A percentile compares a stretch with the other conserved stretches of the same genome.
Evolutionary conservation across 2,113 vertebrate species (phyloP).

Genomic region (Etia nguti): DNA sequence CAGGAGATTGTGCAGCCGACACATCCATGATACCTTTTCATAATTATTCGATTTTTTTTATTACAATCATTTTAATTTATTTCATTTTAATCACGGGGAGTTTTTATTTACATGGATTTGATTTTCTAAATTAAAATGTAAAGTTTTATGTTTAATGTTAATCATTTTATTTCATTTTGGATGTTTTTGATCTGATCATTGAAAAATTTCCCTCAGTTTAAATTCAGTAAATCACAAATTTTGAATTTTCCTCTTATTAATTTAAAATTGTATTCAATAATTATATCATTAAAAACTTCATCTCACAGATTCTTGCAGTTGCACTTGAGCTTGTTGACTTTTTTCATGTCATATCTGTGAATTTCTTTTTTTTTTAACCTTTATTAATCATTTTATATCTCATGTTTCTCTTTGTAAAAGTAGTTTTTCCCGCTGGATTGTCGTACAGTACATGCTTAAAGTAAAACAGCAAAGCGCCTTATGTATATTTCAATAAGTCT

Average conservation of each 20-base stretch:
- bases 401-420: background rate
- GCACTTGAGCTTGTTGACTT: fast-evolving
- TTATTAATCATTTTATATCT: background rate
- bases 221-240: background rate
- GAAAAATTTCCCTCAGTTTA: background rate
- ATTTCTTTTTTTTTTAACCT: background rate
- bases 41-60: background rate
- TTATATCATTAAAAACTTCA: background rate
- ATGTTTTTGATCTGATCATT: background rate
- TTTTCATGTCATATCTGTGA: background rate
- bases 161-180: background rate
- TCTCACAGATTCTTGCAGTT: background rate
- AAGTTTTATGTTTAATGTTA: background rate
- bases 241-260: background rate
- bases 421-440: background rate
- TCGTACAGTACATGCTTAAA: background rate
- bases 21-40: background rate
- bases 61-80: background rate
- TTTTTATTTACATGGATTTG: background rate
- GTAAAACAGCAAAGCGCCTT: background rate
- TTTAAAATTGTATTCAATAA: background rate
- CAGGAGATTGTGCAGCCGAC: background rate
- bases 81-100: background rate
- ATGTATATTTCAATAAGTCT: background rate
- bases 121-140: background rate